phyloP scores from a whole-genome alignment of 2,888 invertebrate genomes.

The Calliphora vomitoria region DNA sequence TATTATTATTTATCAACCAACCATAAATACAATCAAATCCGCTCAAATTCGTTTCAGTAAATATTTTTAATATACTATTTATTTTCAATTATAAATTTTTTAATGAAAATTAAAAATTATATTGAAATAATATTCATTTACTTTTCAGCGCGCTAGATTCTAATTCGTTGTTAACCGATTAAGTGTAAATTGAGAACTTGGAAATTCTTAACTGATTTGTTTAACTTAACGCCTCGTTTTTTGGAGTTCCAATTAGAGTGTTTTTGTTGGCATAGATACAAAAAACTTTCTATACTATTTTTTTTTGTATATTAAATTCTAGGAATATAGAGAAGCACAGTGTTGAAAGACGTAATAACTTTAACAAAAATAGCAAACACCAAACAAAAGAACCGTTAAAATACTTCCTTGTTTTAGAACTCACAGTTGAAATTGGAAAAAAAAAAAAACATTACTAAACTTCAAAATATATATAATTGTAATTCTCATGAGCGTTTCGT shows the following conservation, averaged over 20 bases:
- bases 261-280: conserved; percentile 75
- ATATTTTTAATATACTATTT: background rate
- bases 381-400: conserved; percentile 33
- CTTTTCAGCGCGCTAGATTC: conserved; percentile 54
- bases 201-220: conserved; percentile 75
- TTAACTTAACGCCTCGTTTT: conserved; percentile 73
- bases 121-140: conserved; percentile 9
- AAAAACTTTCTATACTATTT: conserved; percentile 59
- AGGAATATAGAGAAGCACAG: conserved; percentile 29
- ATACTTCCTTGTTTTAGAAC: conserved; percentile 53
- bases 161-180: conserved; percentile 78
- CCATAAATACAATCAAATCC: conserved; percentile 22
- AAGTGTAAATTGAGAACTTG: conserved; percentile 80
- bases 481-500: background rate
- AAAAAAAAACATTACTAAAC: conserved; percentile 34
- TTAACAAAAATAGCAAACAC: conserved; percentile 17
- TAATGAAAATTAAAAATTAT: background rate
- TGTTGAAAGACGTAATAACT: conserved; percentile 1
- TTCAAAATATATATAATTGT: conserved; percentile 1
- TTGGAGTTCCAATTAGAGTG: conserved; percentile 64
- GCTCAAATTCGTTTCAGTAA: background rate
- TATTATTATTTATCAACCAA: conserved; percentile 8
- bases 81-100: conserved; percentile 7
- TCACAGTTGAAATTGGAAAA: conserved; percentile 27
- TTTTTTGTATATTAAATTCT: conserved; percentile 46